Conservation (phyloP, 1,140 invertebrate species). For the Hylyphantes graminicola region DNA sequence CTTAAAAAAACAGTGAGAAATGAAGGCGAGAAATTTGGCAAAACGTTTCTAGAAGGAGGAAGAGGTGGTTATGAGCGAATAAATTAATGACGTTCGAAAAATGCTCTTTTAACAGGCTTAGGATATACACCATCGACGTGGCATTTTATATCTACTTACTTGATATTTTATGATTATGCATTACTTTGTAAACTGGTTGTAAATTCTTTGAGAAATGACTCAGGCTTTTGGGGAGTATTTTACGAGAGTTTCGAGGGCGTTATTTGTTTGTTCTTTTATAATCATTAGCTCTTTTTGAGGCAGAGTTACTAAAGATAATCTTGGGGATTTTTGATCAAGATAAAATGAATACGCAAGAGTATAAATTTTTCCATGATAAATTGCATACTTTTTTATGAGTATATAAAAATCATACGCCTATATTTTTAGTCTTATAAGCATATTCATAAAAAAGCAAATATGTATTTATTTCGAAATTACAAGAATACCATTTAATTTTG, state of each 20-base stretch:
- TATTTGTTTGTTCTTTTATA: slow-evolving; percentile 29
- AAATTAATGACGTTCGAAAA: slow-evolving; percentile 55
- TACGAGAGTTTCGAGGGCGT: slow-evolving; percentile 11
- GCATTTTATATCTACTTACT: slow-evolving; percentile 47
- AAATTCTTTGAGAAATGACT: slow-evolving; percentile 53
- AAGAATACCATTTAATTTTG: neutral
- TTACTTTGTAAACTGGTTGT: slow-evolving; percentile 54
- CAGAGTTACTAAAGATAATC: neutral
- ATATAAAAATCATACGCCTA: too few species aligned
- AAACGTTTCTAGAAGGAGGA: neutral
- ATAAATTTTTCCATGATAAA: too few species aligned
- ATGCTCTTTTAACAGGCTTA: slow-evolving; percentile 52
- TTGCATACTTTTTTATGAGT: too few species aligned
- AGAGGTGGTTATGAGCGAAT: neutral
- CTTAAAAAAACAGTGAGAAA: slow-evolving; percentile 36
- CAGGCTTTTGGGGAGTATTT: slow-evolving; percentile 25
- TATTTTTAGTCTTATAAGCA: too few species aligned
- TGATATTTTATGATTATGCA: slow-evolving; percentile 57
- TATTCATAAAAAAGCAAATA: too few species aligned
- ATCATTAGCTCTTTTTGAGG: neutral
- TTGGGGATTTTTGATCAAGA: too few species aligned
- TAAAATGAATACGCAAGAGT: too few species aligned
- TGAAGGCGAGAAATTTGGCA: slow-evolving; percentile 50
- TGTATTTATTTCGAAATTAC: neutral
- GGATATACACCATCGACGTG: slow-evolving; percentile 44